A percentile compares a stretch with the other conserved stretches of the same genome.
phyloP scores from a whole-genome alignment of 2,797 vertebrate species.

The Smutsia gigantea region DNA sequence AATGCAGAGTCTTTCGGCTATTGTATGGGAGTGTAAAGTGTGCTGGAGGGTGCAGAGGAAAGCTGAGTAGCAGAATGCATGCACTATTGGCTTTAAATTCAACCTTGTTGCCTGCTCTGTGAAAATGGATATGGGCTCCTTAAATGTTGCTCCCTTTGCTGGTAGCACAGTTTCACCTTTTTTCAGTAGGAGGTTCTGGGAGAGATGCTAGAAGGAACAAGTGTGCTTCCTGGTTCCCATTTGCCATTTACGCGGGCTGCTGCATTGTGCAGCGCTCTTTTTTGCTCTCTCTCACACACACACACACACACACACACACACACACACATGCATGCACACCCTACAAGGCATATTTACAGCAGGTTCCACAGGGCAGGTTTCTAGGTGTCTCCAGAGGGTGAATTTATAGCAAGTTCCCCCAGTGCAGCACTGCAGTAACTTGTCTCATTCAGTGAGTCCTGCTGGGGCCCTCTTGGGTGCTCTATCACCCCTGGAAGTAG shows the following conservation, averaged over 20 bases:
- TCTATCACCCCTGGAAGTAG: background rate
- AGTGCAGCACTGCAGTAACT: background rate
- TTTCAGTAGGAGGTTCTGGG: too few relatives aligned
- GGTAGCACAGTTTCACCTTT: too few relatives aligned
- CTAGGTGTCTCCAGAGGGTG: background rate
- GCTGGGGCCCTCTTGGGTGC: background rate
- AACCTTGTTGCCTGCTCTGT: background rate
- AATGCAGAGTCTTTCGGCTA: background rate
- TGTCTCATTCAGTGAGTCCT: background rate
- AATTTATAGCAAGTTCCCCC: background rate
- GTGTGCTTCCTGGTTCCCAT: background rate
- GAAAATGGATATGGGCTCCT: constrained; percentile 6
- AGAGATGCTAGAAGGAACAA: background rate
- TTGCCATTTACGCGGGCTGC: background rate
- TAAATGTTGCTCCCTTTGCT: too few relatives aligned
- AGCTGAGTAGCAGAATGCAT: background rate
- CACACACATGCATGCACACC: background rate
- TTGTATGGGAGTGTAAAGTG: background rate
- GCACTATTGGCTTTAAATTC: background rate
- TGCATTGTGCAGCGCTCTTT: background rate
- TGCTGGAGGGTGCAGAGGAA: background rate
- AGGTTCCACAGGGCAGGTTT: background rate
- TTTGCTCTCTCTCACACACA: too few relatives aligned
- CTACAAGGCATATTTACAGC: background rate
- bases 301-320: background rate